phyloP scores from a whole-genome alignment of 2,113 vertebrate species.

The Axis porcinus region DNA sequence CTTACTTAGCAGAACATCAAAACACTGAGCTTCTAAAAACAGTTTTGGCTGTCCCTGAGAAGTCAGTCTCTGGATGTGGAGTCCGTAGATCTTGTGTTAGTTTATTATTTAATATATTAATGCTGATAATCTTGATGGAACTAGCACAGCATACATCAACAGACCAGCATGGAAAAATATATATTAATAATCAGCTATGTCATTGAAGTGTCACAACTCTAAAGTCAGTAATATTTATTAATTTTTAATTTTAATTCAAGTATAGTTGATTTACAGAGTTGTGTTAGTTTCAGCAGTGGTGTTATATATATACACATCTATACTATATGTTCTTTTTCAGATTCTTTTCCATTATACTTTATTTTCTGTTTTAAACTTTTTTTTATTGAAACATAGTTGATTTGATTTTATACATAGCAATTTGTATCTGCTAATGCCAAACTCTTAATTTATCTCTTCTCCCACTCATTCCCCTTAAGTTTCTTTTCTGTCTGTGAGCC shows the following conservation, averaged over 20 bases:
- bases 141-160: neutral
- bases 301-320: neutral
- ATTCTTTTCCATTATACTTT: neutral
- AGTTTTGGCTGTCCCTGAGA: neutral
- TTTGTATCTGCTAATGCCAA: neutral
- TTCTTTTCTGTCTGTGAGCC: neutral
- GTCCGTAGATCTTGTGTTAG: neutral
- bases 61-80: neutral
- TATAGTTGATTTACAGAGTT: neutral
- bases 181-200: neutral
- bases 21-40: neutral
- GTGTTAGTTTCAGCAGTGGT: neutral
- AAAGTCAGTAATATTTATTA: neutral
- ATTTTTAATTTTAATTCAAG: neutral
- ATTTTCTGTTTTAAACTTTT: neutral
- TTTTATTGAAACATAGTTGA: neutral
- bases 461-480: neutral
- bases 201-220: neutral
- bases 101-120: neutral
- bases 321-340: neutral
- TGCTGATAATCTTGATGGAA: neutral
- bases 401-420: neutral
- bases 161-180: neutral
- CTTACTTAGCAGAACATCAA: neutral
- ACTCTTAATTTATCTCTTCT: neutral